Evolutionary conservation across 2,797 vertebrate species (phyloP).

Genomic region (Anomalospiza imberbis): DNA sequence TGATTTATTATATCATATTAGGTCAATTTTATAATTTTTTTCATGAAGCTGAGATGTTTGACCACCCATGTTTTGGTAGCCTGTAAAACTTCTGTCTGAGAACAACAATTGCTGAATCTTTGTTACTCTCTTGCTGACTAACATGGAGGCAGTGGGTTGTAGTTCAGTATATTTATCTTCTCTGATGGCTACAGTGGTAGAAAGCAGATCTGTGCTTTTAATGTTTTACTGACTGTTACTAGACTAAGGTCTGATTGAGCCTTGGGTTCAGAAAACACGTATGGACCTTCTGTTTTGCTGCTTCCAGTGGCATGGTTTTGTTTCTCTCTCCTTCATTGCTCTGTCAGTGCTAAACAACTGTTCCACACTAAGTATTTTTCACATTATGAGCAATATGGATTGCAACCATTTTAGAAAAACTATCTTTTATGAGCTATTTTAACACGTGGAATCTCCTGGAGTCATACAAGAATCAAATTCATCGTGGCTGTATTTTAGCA

Average conservation of each 20-base stretch:
- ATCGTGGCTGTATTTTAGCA: background rate
- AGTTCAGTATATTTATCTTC: background rate
- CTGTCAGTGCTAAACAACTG: background rate
- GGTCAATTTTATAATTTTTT: background rate
- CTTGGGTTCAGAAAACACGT: background rate
- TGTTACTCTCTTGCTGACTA: background rate
- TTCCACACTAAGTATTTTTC: background rate
- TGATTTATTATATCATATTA: background rate
- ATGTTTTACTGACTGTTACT: background rate
- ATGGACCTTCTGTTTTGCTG: background rate
- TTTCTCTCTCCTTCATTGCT: background rate
- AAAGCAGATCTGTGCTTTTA: background rate
- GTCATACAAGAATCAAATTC: background rate
- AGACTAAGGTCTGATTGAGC: background rate
- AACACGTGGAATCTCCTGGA: background rate
- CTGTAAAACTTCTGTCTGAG: background rate
- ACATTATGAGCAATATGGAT: background rate
- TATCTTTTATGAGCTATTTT: background rate
- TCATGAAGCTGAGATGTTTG: background rate
- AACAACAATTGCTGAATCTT: background rate
- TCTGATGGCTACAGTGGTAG: background rate
- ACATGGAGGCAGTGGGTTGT: background rate
- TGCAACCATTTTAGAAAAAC: background rate
- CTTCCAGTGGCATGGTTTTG: background rate
- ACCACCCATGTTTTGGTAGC: background rate